phyloP scores from a whole-genome alignment of 2,797 vertebrate genomes.

The Halcyon badia region DNA sequence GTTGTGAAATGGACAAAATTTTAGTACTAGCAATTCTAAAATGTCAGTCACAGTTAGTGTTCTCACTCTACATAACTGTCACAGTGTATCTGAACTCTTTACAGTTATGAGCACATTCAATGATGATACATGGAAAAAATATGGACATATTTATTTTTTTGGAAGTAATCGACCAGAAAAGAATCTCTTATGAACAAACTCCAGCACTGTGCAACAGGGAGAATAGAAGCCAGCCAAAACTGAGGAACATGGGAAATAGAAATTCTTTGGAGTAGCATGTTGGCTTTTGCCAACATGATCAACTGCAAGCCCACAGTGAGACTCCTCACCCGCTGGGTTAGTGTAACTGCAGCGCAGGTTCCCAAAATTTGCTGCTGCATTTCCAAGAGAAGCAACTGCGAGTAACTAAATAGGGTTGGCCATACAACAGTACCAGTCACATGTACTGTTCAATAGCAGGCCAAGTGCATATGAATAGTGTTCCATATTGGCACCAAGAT shows the following conservation, averaged over 20 bases:
- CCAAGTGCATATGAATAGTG: not conserved
- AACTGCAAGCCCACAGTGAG: not conserved
- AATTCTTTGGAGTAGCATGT: not conserved
- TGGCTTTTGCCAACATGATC: not conserved
- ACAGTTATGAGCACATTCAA: not conserved
- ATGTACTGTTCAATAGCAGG: not conserved
- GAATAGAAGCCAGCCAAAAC: not conserved
- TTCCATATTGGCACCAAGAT: not conserved
- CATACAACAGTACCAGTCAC: not conserved
- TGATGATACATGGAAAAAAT: conserved; percentile 12
- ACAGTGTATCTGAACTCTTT: not conserved
- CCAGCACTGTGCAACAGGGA: not conserved
- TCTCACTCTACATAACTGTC: not conserved
- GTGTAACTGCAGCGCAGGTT: not conserved
- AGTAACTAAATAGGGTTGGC: not conserved
- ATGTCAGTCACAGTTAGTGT: not conserved
- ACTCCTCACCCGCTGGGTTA: not conserved
- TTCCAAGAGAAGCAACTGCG: not conserved
- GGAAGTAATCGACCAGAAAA: not conserved
- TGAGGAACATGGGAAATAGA: conserved; percentile 1
- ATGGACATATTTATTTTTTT: conserved; percentile 19
- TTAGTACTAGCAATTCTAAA: not conserved
- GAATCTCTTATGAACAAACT: not conserved
- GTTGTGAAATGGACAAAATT: not conserved
- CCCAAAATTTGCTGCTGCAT: not conserved